Conservation (phyloP, 2,888 invertebrate genomes). For the Ceramica pisi region DNA sequence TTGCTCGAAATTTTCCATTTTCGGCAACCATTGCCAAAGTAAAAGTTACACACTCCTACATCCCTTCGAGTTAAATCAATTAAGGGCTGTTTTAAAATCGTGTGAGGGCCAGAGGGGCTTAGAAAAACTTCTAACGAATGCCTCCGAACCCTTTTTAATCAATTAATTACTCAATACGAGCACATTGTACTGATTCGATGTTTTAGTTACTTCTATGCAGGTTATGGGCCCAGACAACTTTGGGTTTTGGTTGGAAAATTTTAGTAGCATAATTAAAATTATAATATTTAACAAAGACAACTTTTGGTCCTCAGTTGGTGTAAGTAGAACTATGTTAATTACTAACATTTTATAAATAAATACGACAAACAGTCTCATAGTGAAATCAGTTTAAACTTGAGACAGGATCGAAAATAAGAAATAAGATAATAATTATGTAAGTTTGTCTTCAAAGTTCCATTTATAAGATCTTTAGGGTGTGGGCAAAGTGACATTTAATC, state of each 20-base stretch:
- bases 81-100: slow-evolving; percentile 80
- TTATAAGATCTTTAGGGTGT: background rate
- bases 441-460: background rate
- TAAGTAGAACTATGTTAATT: no score
- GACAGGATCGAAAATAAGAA: no score
- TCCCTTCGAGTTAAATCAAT: slow-evolving; percentile 86
- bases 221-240: background rate
- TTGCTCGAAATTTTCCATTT: slow-evolving; percentile 55
- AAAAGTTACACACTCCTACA: slow-evolving; percentile 69
- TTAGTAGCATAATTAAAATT: background rate
- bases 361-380: no score
- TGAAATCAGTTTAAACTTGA: no score
- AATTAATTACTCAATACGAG: slow-evolving; percentile 87
- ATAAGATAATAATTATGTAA: no score
- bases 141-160: slow-evolving; percentile 86
- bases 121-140: slow-evolving; percentile 88
- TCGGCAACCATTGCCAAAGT: slow-evolving; percentile 53
- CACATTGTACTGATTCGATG: slow-evolving; percentile 78
- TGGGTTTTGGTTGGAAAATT: background rate
- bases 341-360: no score
- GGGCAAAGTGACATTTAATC: background rate
- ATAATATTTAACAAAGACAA: no score
- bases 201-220: slow-evolving; percentile 38
- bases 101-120: slow-evolving; percentile 70
- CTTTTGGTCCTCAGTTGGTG: no score